Evolutionary conservation across 2,113 vertebrate species (phyloP).

Genomic region (Anser cygnoides): DNA sequence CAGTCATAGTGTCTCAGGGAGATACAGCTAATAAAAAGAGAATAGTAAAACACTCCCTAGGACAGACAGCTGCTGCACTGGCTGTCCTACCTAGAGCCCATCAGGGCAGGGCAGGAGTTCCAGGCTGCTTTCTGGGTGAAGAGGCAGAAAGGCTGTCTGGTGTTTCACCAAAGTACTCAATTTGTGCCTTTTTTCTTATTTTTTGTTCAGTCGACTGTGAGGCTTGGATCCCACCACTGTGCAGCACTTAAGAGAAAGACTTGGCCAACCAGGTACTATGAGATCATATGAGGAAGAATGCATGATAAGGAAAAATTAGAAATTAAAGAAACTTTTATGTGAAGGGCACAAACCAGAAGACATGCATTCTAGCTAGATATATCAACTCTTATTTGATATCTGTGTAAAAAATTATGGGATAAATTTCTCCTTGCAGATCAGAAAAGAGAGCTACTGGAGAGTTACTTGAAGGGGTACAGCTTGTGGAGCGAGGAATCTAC

Average conservation of each 20-base stretch:
- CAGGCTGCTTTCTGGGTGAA: neutral
- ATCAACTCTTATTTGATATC: neutral
- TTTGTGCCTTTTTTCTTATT: neutral
- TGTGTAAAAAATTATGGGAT: neutral
- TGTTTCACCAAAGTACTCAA: neutral
- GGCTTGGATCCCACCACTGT: neutral
- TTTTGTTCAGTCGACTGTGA: neutral
- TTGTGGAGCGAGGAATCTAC: neutral
- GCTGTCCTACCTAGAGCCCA: neutral
- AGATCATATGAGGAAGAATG: neutral
- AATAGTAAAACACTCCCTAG: neutral
- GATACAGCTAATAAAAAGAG: neutral
- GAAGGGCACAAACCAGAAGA: neutral
- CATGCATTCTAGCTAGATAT: neutral
- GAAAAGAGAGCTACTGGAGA: neutral
- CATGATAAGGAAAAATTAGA: neutral
- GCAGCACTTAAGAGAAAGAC: neutral
- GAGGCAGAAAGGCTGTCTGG: neutral
- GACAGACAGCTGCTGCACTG: neutral
- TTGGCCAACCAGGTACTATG: neutral
- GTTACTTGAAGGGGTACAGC: neutral
- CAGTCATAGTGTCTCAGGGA: neutral
- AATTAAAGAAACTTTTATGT: neutral
- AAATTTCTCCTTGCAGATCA: neutral
- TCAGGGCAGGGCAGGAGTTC: neutral